Percentiles rank a stretch among this genome's conserved stretches.
These are phyloP conservation scores for Chrysaora quinquecirrha DNA, from an alignment of 30 jellyfish, hydroid and myxozoan genomes.

Conservation along the genomic window DNA sequence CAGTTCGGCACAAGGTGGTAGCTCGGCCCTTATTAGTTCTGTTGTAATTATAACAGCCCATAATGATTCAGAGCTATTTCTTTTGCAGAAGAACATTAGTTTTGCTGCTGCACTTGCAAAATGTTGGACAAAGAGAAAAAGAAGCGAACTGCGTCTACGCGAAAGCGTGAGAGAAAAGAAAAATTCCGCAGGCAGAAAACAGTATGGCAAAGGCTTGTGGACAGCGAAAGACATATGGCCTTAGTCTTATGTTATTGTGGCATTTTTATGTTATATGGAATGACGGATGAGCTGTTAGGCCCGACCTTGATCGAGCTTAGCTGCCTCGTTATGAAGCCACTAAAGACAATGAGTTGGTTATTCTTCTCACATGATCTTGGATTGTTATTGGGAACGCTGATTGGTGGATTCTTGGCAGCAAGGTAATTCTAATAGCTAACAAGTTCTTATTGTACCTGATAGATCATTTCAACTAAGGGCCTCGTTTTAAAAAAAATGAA, in stretches of 20 bases:
- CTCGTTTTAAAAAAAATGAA: no score
- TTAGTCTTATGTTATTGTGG: constrained; percentile 87
- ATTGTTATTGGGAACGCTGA: constrained; percentile 80
- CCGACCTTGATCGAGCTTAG: constrained; percentile 96
- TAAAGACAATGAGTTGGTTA: constrained; percentile 95
- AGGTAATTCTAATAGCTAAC: constrained; percentile 50
- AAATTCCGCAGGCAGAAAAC: constrained; percentile 81
- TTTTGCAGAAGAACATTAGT: no score
- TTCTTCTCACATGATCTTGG: constrained; percentile 96
- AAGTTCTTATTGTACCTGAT: background rate
- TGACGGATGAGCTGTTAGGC: constrained; percentile 94
- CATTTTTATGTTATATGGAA: constrained; percentile 87
- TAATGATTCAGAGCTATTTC: no score
- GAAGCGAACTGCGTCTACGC: constrained; percentile 61
- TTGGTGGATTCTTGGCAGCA: constrained; percentile 86
- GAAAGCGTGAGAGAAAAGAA: constrained; percentile 75
- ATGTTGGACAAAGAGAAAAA: constrained; percentile 3
- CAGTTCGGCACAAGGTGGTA: no score
- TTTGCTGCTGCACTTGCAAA: no score
- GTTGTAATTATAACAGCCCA: no score
- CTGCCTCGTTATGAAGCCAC: constrained; percentile 84
- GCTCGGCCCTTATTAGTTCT: no score
- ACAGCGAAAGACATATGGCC: constrained; percentile 89
- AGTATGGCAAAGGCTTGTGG: constrained; percentile 83
- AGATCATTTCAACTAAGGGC: no score